Base-by-base conservation (phyloP, 2,888 invertebrate genomes). In the Adela reaumurella region DNA sequence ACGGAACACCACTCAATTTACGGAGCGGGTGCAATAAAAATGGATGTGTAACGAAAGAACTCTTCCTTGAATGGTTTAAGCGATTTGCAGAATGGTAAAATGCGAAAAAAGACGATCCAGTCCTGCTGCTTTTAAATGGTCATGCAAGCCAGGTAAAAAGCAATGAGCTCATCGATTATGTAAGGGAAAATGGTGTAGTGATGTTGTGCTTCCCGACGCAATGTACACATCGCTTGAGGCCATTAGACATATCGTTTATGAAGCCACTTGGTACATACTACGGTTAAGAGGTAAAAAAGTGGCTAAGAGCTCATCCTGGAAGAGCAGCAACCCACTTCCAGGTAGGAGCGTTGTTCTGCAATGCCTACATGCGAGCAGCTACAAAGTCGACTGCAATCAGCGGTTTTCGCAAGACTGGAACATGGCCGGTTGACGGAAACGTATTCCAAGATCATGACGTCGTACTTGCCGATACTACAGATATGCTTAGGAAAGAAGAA, bases 161-260 rank as follows among this genome's bases (percentile, higher is more conserved):
- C 46, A 42, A 62, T 17, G 56, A 59, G 19, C 46, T 58, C 6
- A 54, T 68, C n/a, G 54, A 57, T 43, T 59, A 49, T 49, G 62
- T 60, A 16, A 56, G 62, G 49, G 55, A n/a, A n/a, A n/a, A n/a
- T n/a, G n/a, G n/a, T n/a, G n/a, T n/a, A n/a, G 54, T 62, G 24
- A 48, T 68, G 19, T 49, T 67, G 16, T 63, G 59, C 47, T 54
- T 64, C 19, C 65, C 65, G 19, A 63, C 65, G 17, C 66, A 60
- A 47, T 59, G 57, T 49, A 62, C 58, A 14, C 57, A 62, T 48
- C 48, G 55, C 50, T 47, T 64, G 53, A 60, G 68, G 56, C 58
- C 67, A 48, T 54, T 62, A 5, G 60, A 64, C 48, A 60, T 62
- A 4, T 48, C 53, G 11, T 61, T 61, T 51, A 59, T 55, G 55